Evolutionary conservation across 2,888 invertebrate genomes (phyloP), one percentile per base, ranked within the genome.

Genomic region (Balanococcus diminutus): DNA sequence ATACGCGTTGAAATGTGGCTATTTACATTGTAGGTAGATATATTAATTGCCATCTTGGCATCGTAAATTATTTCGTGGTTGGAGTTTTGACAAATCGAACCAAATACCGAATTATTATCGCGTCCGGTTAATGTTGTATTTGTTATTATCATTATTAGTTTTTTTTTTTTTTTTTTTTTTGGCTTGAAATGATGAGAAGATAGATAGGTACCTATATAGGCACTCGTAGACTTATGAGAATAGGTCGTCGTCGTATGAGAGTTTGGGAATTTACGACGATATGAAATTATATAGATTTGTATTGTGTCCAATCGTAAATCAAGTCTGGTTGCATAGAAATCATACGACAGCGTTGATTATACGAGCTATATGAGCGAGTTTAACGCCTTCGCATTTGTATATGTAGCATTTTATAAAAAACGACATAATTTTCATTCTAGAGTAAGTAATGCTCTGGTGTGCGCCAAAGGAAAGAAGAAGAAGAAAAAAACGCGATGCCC

Each of bases 11-110:
- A 61, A 67, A 67, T 25, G 25, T 16, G 25, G 39, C 42, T 51
- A 83, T 83, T 83, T 83, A 83, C 51, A 83, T 51, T 51, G 83
- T 83, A 46, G n/a, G n/a, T n/a, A n/a, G n/a, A n/a, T 8, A 79
- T 81, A 42, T 81, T 81, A 81, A 81, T 83, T 36, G 72, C 84
- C 25, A 84, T 84, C 36, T 36, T 16, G 22, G 25, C 25, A 84
- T 84, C 36, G 72, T 84, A 75, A 84, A 75, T 84, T 32, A 81
- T 81, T 32, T 56, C 31, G 11, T 31, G 25, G 56, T 39, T 67
- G 31, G 9, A 14, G 67, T 84, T 83, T 83, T 39, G 81, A 81
- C 42, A 39, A 81, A 36, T 36, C 19, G 39, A 81, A 22, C 81
- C 31, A 25, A 72, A 31, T 72, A 16, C 14, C 72, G 72, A 72